Conservation (phyloP, 2,888 invertebrate species). For the Chirona hameri region DNA sequence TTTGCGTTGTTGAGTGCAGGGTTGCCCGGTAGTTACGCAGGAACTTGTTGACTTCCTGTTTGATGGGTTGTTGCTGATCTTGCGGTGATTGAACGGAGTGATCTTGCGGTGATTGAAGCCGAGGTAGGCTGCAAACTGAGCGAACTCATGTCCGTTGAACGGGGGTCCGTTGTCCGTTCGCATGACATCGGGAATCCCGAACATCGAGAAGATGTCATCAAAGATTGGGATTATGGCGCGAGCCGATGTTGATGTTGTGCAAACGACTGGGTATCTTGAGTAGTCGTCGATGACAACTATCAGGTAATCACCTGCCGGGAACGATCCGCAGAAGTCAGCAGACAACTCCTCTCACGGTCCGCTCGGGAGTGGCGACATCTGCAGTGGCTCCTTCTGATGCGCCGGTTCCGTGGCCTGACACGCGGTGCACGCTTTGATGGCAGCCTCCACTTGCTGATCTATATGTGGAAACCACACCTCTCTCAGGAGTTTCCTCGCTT, state of each 20-base stretch:
- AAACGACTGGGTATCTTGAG: conserved; percentile 28
- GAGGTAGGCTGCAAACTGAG: neutral
- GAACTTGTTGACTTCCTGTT: too few species aligned
- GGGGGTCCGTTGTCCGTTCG: conserved; percentile 32
- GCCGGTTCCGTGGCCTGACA: conserved; percentile 1
- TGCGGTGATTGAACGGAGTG: neutral
- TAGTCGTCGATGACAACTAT: conserved; percentile 30
- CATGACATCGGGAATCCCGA: conserved; percentile 27
- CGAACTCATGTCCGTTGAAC: conserved; percentile 30
- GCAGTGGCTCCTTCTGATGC: neutral
- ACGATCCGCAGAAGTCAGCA: conserved; percentile 8
- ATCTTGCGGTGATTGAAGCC: conserved; percentile 31
- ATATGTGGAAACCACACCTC: neutral
- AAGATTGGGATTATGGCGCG: neutral
- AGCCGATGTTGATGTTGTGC: conserved; percentile 26
- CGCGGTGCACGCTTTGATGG: conserved; percentile 6
- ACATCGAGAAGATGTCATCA: conserved; percentile 27
- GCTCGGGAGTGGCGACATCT: conserved; percentile 24
- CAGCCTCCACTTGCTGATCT: neutral
- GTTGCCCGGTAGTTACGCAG: conserved; percentile 28
- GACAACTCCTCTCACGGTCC: conserved; percentile 28
- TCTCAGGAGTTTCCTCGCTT: too few species aligned
- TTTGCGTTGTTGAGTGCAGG: neutral
- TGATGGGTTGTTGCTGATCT: too few species aligned
- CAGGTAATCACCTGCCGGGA: conserved; percentile 26